Conservation (phyloP, 2,888 invertebrate genomes). For the Coecobrya sp. region DNA sequence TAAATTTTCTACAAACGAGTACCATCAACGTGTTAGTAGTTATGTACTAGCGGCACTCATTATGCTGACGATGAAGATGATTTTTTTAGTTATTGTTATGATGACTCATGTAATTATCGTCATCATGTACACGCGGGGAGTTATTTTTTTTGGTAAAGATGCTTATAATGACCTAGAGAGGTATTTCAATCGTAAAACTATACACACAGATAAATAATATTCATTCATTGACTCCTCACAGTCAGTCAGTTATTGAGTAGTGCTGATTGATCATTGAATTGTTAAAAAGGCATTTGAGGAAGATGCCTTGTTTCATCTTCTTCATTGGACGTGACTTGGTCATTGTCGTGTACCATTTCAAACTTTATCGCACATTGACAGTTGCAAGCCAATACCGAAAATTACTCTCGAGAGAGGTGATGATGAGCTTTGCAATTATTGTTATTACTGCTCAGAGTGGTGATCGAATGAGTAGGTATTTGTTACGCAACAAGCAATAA, state of each 20-base stretch:
- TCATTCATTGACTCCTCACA: neutral
- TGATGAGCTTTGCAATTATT: no score
- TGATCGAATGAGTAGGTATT: no score
- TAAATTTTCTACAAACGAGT: no score
- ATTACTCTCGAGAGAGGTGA: neutral
- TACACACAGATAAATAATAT: no score
- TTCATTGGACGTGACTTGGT: neutral
- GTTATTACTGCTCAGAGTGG: neutral
- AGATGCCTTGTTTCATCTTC: neutral
- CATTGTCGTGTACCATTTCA: neutral
- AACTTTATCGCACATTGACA: neutral
- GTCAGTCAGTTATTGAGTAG: neutral
- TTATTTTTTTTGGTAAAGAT: neutral
- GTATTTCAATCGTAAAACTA: neutral
- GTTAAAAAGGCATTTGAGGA: neutral
- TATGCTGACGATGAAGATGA: neutral
- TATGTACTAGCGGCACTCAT: neutral
- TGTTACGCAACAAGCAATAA: no score
- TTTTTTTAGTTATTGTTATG: neutral
- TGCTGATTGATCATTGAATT: neutral
- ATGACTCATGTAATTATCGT: slow-evolving; percentile 34
- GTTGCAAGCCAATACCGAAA: neutral
- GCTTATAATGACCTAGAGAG: slow-evolving; percentile 14
- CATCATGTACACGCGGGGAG: neutral
- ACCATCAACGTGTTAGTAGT: no score